Evolutionary conservation across 2,888 invertebrate genomes (phyloP).

Genomic region (Harpalus rubripes): DNA sequence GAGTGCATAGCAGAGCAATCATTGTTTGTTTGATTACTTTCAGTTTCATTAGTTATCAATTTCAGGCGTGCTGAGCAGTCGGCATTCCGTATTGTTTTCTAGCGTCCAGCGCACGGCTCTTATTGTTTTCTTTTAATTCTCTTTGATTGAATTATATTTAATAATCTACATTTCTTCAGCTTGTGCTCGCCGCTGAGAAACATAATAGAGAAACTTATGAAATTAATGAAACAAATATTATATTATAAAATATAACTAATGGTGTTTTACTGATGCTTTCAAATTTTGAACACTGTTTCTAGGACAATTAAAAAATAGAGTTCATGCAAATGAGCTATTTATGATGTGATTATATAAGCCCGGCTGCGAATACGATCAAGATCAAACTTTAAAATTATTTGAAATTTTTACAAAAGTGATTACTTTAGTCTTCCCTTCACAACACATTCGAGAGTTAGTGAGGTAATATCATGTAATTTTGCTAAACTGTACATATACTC

Average conservation of each 20-base stretch:
- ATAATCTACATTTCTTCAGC: slow-evolving; percentile 29
- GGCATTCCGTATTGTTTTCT: slow-evolving; percentile 52
- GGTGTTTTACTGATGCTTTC: not conserved
- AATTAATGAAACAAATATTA: slow-evolving; percentile 1
- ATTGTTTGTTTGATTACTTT: slow-evolving; percentile 58
- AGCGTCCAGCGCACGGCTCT: not conserved
- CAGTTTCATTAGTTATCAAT: slow-evolving; percentile 59
- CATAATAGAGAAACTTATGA: not conserved
- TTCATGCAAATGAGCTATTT: no score
- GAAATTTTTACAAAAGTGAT: no score
- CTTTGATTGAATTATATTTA: slow-evolving; percentile 58
- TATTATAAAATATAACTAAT: not conserved
- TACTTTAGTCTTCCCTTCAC: no score
- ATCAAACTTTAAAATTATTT: no score
- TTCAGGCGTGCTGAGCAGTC: slow-evolving; percentile 48
- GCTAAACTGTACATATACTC: no score
- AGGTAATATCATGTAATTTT: no score
- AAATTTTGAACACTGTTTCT: no score
- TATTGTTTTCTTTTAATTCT: slow-evolving; percentile 33
- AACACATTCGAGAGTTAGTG: no score
- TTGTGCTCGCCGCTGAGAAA: not conserved
- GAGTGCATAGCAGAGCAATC: slow-evolving; percentile 45
- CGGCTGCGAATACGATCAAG: no score
- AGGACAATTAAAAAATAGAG: no score
- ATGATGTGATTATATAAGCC: no score